Evolutionary conservation across 2,888 invertebrate genomes (phyloP).

Genomic region (Cosmia pyralina): DNA sequence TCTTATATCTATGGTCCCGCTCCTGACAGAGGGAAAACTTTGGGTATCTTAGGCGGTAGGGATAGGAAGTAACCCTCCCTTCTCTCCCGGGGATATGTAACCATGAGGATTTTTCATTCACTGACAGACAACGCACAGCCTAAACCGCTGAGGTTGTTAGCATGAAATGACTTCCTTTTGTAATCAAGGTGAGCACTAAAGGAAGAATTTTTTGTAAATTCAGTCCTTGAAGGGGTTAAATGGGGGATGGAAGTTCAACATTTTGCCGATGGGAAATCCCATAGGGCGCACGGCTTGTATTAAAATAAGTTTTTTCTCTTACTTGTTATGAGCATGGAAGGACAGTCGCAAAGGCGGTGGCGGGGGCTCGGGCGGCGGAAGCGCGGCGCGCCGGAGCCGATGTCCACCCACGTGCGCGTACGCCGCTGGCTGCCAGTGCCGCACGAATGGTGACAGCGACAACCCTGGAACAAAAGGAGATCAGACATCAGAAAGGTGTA

Average conservation of each 20-base stretch:
- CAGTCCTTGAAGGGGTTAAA: neutral
- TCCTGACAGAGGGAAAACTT: too few species aligned
- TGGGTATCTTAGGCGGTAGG: too few species aligned
- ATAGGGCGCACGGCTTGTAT: neutral
- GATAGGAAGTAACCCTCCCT: too few species aligned
- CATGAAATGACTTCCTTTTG: too few species aligned
- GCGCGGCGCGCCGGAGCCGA: slow-evolving; percentile 86
- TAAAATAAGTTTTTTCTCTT: slow-evolving; percentile 38
- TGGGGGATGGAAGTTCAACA: neutral
- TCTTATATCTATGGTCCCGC: too few species aligned
- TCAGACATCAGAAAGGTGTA: slow-evolving; percentile 9
- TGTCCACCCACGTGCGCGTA: slow-evolving; percentile 93
- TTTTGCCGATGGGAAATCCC: neutral
- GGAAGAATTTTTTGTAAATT: neutral
- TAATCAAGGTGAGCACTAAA: too few species aligned
- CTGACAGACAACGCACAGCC: too few species aligned
- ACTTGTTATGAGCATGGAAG: slow-evolving; percentile 93
- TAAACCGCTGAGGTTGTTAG: too few species aligned
- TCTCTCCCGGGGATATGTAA: neutral
- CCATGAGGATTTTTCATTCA: too few species aligned
- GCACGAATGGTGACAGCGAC: slow-evolving; percentile 93
- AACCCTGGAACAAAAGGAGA: slow-evolving; percentile 88
- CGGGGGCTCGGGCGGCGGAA: slow-evolving; percentile 75
- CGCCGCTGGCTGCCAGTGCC: slow-evolving; percentile 94
- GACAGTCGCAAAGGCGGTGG: slow-evolving; percentile 89